A percentile compares a stretch with the other conserved stretches of the same genome.
Conservation (phyloP, 2,797 vertebrate genomes). For the Thamnophis elegans region DNA sequence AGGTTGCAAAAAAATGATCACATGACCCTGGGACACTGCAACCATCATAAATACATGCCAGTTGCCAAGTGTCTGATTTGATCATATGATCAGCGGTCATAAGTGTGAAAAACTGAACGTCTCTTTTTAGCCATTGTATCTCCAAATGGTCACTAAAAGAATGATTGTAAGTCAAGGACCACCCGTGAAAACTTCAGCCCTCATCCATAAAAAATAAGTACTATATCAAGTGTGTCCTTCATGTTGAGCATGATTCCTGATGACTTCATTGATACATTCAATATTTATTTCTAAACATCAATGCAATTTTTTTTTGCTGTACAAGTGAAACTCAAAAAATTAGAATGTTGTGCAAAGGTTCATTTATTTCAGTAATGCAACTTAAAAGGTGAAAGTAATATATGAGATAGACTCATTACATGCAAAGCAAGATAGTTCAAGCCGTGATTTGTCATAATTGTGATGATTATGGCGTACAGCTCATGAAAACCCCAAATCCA, state of each 20-base stretch:
- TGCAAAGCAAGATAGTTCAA: too few relatives aligned
- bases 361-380: too few relatives aligned
- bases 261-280: neutral
- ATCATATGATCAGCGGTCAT: neutral
- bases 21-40: neutral
- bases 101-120: neutral
- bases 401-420: too few relatives aligned
- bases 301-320: neutral
- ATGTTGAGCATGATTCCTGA: neutral
- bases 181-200: neutral
- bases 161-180: neutral
- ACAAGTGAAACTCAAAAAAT: too few relatives aligned
- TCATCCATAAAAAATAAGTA: neutral
- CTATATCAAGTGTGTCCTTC: neutral
- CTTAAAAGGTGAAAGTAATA: too few relatives aligned
- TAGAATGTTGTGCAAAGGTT: too few relatives aligned
- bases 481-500: too few relatives aligned
- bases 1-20: neutral
- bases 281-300: neutral
- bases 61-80: neutral
- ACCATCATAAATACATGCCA: neutral
- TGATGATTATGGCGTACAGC: too few relatives aligned
- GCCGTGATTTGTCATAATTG: too few relatives aligned
- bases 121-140: neutral
- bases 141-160: neutral